Percentiles rank a stretch among this genome's conserved stretches.
phyloP scores from a whole-genome alignment of 2,888 invertebrate species.

The Epiblema foenella region DNA sequence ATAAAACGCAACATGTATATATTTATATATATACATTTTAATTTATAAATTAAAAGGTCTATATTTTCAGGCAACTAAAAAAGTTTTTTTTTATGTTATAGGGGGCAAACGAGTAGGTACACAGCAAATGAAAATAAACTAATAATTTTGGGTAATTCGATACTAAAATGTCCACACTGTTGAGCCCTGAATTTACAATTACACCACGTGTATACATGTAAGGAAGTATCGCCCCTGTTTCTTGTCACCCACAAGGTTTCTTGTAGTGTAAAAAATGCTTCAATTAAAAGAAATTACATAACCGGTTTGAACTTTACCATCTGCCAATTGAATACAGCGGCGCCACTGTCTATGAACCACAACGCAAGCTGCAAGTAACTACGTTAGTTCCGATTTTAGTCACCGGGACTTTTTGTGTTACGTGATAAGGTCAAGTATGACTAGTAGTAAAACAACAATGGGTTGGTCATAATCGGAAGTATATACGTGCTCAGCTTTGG shows the following conservation, averaged over 20 bases:
- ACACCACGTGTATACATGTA: too few relatives aligned
- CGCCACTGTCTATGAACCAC: conserved; percentile 20
- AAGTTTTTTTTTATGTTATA: too few relatives aligned
- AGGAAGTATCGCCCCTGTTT: neutral
- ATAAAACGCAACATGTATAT: too few relatives aligned
- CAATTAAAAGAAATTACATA: neutral
- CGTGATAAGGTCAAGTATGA: conserved; percentile 25
- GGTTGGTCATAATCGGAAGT: conserved; percentile 32
- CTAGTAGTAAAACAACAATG: conserved; percentile 22
- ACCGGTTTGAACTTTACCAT: neutral
- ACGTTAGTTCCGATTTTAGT: conserved; percentile 21
- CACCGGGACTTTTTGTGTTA: conserved; percentile 27
- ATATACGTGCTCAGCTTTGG: conserved; percentile 17
- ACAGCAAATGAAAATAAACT: too few relatives aligned
- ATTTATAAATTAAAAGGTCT: too few relatives aligned
- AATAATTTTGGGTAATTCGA: too few relatives aligned
- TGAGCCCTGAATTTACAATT: too few relatives aligned
- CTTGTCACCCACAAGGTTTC: neutral
- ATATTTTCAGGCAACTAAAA: too few relatives aligned
- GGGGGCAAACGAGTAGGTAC: too few relatives aligned
- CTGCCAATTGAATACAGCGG: neutral
- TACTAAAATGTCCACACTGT: too few relatives aligned
- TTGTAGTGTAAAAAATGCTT: neutral
- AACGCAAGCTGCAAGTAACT: neutral
- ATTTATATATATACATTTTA: too few relatives aligned